A percentile compares a stretch with the other conserved stretches of the same genome.
Conservation (phyloP, 2,113 vertebrate species). For the Paramisgurnus dabryanus region DNA sequence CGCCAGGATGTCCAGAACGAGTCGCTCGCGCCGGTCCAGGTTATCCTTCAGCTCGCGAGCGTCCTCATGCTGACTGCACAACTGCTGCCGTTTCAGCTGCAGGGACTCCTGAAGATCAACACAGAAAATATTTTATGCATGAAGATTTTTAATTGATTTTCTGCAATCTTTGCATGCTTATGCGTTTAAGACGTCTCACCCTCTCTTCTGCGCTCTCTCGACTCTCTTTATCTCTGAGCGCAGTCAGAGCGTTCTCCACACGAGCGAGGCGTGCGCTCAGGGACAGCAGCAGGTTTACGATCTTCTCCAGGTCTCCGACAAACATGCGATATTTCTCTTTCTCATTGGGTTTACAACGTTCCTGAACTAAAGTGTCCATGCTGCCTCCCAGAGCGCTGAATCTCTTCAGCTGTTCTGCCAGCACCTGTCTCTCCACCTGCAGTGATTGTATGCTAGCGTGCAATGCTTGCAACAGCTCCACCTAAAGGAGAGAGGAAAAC, state of each 20-base stretch:
- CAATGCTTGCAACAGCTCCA: constrained; percentile 86
- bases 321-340: constrained; percentile 95
- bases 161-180: too few species aligned
- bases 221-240: constrained; percentile 66
- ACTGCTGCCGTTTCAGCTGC: constrained; percentile 83
- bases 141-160: too few species aligned
- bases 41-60: constrained; percentile 96
- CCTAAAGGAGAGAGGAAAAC: constrained; percentile 66
- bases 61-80: constrained; percentile 89
- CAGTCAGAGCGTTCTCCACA: constrained; percentile 81
- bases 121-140: not conserved
- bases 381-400: constrained; percentile 79
- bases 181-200: constrained; percentile 72
- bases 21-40: constrained; percentile 86
- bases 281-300: constrained; percentile 93
- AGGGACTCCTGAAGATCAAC: constrained; percentile 79
- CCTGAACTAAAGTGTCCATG: constrained; percentile 80
- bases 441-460: constrained; percentile 79
- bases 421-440: constrained; percentile 80
- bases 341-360: constrained; percentile 87
- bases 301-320: constrained; percentile 92
- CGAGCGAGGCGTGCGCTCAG: constrained; percentile 89
- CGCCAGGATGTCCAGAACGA: constrained; percentile 84
- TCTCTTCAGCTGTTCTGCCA: constrained; percentile 79
- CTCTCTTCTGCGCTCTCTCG: constrained; percentile 76